A percentile compares a stretch with the other conserved stretches of the same genome.
phyloP scores from a whole-genome alignment of 2,797 vertebrate genomes.

The Nyctibius grandis region DNA sequence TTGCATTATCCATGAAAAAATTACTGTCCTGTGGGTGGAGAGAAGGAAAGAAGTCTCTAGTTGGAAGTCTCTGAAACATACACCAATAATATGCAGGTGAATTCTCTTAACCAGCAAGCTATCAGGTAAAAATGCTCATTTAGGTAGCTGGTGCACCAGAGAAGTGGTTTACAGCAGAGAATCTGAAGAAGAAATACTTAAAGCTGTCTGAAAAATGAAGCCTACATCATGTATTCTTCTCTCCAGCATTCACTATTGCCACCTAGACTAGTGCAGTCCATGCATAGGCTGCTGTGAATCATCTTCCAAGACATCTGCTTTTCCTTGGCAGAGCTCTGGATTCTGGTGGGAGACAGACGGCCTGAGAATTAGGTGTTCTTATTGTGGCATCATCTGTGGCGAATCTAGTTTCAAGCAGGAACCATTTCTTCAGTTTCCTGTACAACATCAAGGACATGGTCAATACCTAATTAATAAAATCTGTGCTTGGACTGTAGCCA shows the following conservation, averaged over 20 bases:
- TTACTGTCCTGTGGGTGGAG: background rate
- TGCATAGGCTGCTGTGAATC: background rate
- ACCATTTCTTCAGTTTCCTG: background rate
- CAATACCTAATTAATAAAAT: background rate
- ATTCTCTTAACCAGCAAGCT: background rate
- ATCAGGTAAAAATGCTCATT: background rate
- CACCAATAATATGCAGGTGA: background rate
- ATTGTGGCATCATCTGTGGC: background rate
- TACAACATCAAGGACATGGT: constrained; percentile 20
- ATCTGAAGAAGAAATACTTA: background rate
- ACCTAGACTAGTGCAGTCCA: background rate
- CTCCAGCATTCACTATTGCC: background rate
- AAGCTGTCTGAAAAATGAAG: background rate
- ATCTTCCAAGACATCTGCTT: background rate
- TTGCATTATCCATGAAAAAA: background rate
- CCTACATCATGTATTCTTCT: background rate
- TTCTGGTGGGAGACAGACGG: background rate
- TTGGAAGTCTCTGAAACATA: background rate
- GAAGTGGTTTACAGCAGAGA: background rate
- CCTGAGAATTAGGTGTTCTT: constrained; percentile 19
- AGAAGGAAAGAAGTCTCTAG: background rate
- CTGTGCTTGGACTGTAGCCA: background rate
- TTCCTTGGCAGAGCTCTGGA: background rate
- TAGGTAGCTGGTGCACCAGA: background rate
- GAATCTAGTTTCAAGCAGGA: background rate